Percentiles rank a stretch among this genome's conserved stretches.
phyloP scores from a whole-genome alignment of 2,113 vertebrate species.

The Montifringilla adamsi region DNA sequence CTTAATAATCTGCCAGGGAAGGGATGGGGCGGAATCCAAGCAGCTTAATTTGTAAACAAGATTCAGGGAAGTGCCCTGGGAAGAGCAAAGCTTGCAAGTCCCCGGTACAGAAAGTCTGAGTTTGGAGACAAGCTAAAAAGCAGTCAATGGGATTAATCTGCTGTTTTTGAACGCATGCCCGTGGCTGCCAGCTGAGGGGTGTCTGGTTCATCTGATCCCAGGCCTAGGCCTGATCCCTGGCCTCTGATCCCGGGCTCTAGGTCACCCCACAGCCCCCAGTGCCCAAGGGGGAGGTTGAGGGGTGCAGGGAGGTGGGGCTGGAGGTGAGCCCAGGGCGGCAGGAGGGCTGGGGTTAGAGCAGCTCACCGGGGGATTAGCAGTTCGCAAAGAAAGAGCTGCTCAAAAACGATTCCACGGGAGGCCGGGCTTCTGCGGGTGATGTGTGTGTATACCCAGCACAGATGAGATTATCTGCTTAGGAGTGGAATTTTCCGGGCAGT shows the following conservation, averaged over 20 bases:
- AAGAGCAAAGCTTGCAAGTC: neutral
- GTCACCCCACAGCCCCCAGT: neutral
- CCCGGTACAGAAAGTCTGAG: neutral
- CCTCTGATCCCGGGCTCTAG: neutral
- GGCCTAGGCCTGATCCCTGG: neutral
- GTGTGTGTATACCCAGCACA: slow-evolving; percentile 35
- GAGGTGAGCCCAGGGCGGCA: neutral
- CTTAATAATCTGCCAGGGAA: neutral
- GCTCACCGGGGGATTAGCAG: slow-evolving; percentile 46
- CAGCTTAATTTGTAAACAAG: neutral
- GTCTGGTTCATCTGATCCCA: neutral
- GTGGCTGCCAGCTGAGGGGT: neutral
- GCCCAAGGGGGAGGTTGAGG: neutral
- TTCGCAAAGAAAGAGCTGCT: slow-evolving; percentile 20
- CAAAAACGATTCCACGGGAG: slow-evolving; percentile 43
- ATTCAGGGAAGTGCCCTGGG: neutral
- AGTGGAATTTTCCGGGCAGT: slow-evolving; percentile 40
- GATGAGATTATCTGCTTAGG: slow-evolving; percentile 64
- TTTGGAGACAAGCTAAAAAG: neutral
- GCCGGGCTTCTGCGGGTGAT: neutral
- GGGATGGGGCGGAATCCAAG: neutral
- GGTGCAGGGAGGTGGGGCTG: neutral
- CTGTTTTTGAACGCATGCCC: fast-evolving
- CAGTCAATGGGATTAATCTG: neutral
- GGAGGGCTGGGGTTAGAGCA: neutral